Evolutionary conservation across 2,888 invertebrate genomes (phyloP).

Genomic region (Cinara cedri): DNA sequence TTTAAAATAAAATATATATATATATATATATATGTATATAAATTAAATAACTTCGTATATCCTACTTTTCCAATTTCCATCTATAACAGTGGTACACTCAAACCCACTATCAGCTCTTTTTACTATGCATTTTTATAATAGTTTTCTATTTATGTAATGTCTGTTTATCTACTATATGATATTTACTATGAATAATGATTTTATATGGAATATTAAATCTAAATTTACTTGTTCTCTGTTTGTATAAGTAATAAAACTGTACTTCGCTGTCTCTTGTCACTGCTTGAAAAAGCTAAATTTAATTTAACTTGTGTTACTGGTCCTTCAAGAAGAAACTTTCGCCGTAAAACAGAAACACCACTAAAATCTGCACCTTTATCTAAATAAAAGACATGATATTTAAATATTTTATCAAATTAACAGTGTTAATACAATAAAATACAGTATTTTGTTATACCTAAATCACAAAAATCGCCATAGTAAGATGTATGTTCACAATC

Average conservation of each 20-base stretch:
- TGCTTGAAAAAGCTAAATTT: constrained; percentile 85
- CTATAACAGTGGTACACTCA: too few species aligned
- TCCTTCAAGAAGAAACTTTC: constrained; percentile 76
- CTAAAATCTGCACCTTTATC: constrained; percentile 90
- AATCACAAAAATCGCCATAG: constrained; percentile 84
- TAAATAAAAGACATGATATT: constrained; percentile 58
- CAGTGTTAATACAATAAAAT: too few species aligned
- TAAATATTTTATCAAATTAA: not conserved
- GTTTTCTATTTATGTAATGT: too few species aligned
- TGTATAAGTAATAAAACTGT: constrained; percentile 80
- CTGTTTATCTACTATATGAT: too few species aligned
- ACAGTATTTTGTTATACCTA: constrained; percentile 65
- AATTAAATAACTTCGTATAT: too few species aligned
- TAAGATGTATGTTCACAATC: constrained; percentile 89
- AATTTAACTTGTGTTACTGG: constrained; percentile 79
- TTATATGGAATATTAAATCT: not conserved
- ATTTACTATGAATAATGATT: too few species aligned
- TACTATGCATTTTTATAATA: too few species aligned
- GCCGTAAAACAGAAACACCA: constrained; percentile 81
- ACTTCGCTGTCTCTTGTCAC: constrained; percentile 77
- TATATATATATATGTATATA: too few species aligned
- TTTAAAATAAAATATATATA: too few species aligned
- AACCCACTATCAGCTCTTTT: too few species aligned
- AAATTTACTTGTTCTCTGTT: constrained; percentile 76
- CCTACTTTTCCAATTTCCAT: too few species aligned